A percentile compares a stretch with the other conserved stretches of the same genome.
phyloP scores from a whole-genome alignment of 2,113 vertebrate genomes.

The Ploceus nigricollis region DNA sequence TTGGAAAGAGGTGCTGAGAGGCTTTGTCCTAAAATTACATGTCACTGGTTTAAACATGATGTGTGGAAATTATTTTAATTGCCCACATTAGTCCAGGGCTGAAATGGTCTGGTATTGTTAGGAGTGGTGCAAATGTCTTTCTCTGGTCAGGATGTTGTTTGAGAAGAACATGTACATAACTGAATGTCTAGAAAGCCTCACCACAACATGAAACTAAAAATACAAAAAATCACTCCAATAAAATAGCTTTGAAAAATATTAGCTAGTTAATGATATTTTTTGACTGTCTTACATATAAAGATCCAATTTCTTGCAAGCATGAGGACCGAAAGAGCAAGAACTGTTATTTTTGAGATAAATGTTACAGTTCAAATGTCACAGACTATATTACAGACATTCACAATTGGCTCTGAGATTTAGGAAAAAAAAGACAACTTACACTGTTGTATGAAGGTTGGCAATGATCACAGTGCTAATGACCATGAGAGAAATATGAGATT shows the following conservation, averaged over 20 bases:
- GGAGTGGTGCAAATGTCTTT: neutral
- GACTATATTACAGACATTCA: neutral
- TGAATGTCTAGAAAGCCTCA: neutral
- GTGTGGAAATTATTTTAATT: constrained; percentile 39
- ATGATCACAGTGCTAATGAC: constrained; percentile 17
- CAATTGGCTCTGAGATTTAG: neutral
- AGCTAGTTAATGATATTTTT: neutral
- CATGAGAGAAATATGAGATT: neutral
- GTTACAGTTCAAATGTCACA: neutral
- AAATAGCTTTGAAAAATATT: neutral
- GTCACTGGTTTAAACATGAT: neutral
- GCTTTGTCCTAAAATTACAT: constrained; percentile 17
- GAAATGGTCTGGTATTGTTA: neutral
- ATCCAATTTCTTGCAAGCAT: neutral
- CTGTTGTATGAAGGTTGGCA: neutral
- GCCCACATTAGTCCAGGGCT: neutral
- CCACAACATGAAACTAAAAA: neutral
- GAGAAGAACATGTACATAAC: neutral
- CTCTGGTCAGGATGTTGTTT: neutral
- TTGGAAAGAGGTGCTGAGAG: constrained; percentile 14
- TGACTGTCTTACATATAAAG: neutral
- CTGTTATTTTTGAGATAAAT: neutral
- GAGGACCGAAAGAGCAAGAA: neutral
- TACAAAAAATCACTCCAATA: neutral
- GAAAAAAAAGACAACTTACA: neutral